Evolutionary conservation across 2,113 vertebrate genomes (phyloP).

Genomic region (Phaethon lepturus): DNA sequence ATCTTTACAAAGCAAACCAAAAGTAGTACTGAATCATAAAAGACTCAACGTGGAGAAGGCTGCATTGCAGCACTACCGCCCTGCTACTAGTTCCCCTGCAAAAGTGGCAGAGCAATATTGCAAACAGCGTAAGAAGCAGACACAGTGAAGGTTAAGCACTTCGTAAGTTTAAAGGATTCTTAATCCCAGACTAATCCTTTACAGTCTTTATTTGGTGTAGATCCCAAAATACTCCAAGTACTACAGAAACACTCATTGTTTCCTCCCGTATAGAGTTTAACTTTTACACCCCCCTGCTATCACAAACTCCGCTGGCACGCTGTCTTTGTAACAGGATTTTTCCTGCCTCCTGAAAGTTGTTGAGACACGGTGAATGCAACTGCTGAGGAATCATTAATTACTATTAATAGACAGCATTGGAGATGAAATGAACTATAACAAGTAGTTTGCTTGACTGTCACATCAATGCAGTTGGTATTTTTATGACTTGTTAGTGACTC

Average conservation of each 20-base stretch:
- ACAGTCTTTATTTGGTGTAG: constrained; percentile 4
- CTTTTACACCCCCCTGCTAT: background rate
- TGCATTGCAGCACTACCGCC: constrained; percentile 61
- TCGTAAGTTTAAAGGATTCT: constrained; percentile 31
- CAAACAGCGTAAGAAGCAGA: background rate
- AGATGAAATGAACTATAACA: constrained; percentile 72
- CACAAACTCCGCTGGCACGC: background rate
- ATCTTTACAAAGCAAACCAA: constrained; percentile 74
- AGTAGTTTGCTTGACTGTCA: constrained; percentile 72
- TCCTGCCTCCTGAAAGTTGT: constrained; percentile 57
- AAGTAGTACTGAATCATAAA: constrained; percentile 71
- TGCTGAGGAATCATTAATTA: constrained; percentile 76
- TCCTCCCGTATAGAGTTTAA: background rate
- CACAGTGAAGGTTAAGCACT: constrained; percentile 51
- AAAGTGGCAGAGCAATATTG: constrained; percentile 26
- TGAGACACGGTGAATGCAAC: constrained; percentile 63
- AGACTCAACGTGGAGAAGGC: constrained; percentile 67
- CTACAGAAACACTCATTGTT: constrained; percentile 20
- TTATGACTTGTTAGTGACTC: constrained; percentile 71
- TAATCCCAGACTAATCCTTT: constrained; percentile 51
- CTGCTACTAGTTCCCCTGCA: constrained; percentile 6
- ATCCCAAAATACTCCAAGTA: constrained; percentile 12
- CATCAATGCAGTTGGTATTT: constrained; percentile 65
- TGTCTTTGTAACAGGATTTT: constrained; percentile 34
- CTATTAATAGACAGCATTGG: constrained; percentile 77